phyloP scores from a whole-genome alignment of 2,113 vertebrate genomes.

The Nymphicus hollandicus region DNA sequence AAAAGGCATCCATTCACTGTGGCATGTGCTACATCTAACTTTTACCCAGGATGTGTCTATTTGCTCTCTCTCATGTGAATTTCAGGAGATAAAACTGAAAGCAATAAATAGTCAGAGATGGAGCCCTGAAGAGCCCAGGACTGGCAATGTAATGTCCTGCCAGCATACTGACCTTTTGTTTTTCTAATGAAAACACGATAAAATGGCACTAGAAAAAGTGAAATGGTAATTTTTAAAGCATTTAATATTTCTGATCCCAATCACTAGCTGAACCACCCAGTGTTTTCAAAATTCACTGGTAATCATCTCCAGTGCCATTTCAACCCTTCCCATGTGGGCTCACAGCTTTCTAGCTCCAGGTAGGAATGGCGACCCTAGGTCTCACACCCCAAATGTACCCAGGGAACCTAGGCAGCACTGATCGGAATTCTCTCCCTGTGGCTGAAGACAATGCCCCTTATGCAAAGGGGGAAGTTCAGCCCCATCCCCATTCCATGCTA shows the following conservation, averaged over 20 bases:
- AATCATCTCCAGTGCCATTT: not conserved
- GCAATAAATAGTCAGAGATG: conserved; percentile 11
- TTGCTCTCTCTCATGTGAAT: not conserved
- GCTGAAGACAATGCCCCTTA: not conserved
- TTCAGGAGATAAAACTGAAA: conserved; percentile 18
- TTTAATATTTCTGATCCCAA: not conserved
- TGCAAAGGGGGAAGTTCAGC: not conserved
- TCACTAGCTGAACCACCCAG: not conserved
- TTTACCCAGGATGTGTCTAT: conserved; percentile 1
- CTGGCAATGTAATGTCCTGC: conserved; percentile 1
- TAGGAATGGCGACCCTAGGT: not conserved
- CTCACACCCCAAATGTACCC: not conserved
- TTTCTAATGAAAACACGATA: conserved; percentile 36
- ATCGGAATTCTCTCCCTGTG: not conserved
- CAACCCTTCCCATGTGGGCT: not conserved
- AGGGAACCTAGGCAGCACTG: not conserved
- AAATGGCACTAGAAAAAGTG: conserved; percentile 16
- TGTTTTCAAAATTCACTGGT: not conserved
- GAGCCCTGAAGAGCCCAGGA: conserved; percentile 27
- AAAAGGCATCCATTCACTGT: conserved; percentile 30
- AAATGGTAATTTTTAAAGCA: not conserved
- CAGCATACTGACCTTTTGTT: conserved; percentile 49
- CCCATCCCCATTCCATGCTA: not conserved
- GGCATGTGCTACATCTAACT: conserved; percentile 3
- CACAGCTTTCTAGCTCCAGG: not conserved